Conservation (phyloP, 2,888 invertebrate species). For the Tridacna gigas region DNA sequence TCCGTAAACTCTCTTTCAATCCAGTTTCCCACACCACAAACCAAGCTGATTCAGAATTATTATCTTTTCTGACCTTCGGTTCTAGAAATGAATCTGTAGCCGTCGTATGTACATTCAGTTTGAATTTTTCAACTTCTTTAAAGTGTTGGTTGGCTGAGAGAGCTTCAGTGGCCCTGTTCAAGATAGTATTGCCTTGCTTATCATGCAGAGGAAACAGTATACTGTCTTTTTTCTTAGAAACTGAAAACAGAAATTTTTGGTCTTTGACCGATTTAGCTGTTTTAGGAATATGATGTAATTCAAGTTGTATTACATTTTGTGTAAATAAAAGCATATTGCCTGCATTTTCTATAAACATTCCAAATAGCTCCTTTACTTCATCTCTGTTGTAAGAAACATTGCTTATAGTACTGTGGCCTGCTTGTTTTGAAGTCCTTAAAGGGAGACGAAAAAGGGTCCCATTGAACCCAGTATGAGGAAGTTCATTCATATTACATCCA, state of each 20-base stretch:
- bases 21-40: slow-evolving; percentile 52
- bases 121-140: background rate
- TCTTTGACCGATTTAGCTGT: background rate
- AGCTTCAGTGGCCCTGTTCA: background rate
- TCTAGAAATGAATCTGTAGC: background rate
- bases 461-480: slow-evolving; percentile 45
- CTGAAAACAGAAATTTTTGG: background rate
- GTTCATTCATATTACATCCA: slow-evolving; percentile 60
- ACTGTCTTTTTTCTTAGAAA: background rate
- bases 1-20: slow-evolving; percentile 1
- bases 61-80: background rate
- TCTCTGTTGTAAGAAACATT: slow-evolving; percentile 65
- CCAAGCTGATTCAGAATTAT: slow-evolving; percentile 18
- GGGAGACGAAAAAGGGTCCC: slow-evolving; percentile 83
- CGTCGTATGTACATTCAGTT: background rate
- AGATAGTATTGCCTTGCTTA: background rate
- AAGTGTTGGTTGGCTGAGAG: background rate
- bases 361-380: slow-evolving; percentile 74
- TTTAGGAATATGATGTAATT: slow-evolving; percentile 71
- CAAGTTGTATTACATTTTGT: slow-evolving; percentile 78
- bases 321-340: slow-evolving; percentile 81
- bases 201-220: background rate
- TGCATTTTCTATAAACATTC: slow-evolving; percentile 72
- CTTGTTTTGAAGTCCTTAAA: slow-evolving; percentile 76
- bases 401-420: slow-evolving; percentile 77